Percentiles rank a stretch among this genome's conserved stretches.
phyloP scores from a whole-genome alignment of 2,113 vertebrate genomes.

The Mirza zaza region DNA sequence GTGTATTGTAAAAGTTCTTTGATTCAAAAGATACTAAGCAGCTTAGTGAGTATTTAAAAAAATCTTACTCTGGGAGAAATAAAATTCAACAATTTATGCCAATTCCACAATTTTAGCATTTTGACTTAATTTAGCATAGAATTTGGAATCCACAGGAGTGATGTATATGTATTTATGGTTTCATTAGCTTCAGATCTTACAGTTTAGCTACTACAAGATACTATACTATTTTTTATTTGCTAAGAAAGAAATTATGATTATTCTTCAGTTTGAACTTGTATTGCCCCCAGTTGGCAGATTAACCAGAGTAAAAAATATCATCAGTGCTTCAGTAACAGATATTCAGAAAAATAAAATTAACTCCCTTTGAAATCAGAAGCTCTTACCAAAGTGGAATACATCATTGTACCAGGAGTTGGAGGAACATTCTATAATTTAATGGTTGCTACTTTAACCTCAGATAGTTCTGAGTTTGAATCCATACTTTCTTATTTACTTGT shows the following conservation, averaged over 20 bases:
- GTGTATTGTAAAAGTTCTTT: constrained; percentile 61
- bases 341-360: constrained; percentile 31
- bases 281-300: constrained; percentile 3
- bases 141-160: constrained; percentile 51
- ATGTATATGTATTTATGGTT: constrained; percentile 36
- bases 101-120: constrained; percentile 64
- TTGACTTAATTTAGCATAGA: constrained; percentile 63
- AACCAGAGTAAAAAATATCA: constrained; percentile 4
- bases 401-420: neutral
- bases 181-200: constrained; percentile 46
- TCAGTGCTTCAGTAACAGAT: neutral
- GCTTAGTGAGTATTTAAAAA: constrained; percentile 62
- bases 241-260: constrained; percentile 8
- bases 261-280: constrained; percentile 9
- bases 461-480: neutral
- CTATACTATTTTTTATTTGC: constrained; percentile 35
- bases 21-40: constrained; percentile 59
- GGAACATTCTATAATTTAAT: neutral
- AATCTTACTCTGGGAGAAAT: constrained; percentile 60
- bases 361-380: neutral
- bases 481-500: neutral
- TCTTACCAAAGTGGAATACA: neutral
- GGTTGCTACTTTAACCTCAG: neutral
- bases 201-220: neutral
- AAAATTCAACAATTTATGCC: constrained; percentile 58